Percentiles rank a stretch among this genome's conserved stretches.
Evolutionary conservation across 2,888 invertebrate species (phyloP).

Genomic region (Ferdinandea cuprea): DNA sequence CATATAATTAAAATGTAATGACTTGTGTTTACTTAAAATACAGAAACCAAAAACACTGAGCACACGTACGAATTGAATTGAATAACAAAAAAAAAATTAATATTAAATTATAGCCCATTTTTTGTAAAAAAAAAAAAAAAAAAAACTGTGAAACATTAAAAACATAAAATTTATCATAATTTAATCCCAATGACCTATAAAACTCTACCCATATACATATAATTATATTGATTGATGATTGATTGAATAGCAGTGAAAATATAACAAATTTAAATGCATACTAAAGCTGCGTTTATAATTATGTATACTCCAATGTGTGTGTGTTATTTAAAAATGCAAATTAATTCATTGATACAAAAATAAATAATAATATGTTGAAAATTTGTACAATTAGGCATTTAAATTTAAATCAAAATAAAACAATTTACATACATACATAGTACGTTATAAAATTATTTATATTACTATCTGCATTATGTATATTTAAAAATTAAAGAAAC

Average conservation of each 20-base stretch:
- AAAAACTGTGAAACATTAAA: constrained; percentile 29
- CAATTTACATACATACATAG: not conserved
- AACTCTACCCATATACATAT: not conserved
- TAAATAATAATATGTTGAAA: constrained; percentile 31
- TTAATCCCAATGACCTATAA: constrained; percentile 33
- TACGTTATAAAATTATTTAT: constrained; percentile 16
- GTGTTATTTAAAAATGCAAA: constrained; percentile 67
- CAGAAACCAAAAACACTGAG: constrained; percentile 34
- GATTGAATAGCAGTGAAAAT: constrained; percentile 16
- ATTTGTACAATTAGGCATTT: constrained; percentile 60
- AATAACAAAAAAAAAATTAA: constrained; percentile 9
- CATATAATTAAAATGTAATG: constrained; percentile 3
- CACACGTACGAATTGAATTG: constrained; percentile 64
- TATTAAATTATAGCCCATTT: constrained; percentile 3
- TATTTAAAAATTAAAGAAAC: constrained; percentile 7
- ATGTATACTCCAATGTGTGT: constrained; percentile 50
- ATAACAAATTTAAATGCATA: constrained; percentile 10
- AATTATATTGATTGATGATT: constrained; percentile 2
- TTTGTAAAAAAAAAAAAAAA: too few species aligned
- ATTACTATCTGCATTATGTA: constrained; percentile 5
- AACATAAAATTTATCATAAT: constrained; percentile 27
- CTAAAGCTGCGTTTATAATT: constrained; percentile 17
- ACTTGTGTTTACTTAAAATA: constrained; percentile 36
- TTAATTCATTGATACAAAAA: constrained; percentile 51
- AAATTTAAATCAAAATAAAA: constrained; percentile 39